These are phyloP conservation scores for Spisula solida DNA, from an alignment of 2,888 invertebrate genomes.

Conservation along the genomic window DNA sequence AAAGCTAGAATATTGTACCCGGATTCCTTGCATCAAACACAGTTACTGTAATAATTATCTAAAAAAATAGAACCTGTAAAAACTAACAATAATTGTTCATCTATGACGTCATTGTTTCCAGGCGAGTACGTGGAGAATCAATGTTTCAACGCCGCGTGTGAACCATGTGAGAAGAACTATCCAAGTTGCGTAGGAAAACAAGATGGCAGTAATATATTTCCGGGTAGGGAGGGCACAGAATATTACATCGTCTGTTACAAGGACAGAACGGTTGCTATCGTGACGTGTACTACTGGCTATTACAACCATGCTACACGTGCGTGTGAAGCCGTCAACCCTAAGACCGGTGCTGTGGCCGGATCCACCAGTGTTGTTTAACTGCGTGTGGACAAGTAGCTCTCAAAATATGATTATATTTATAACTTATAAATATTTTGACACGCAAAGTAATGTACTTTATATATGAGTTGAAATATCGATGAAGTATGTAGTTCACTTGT, in stretches of 20 bases:
- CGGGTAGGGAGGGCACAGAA: constrained; percentile 74
- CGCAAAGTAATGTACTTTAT: not conserved
- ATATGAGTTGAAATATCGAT: constrained; percentile 6
- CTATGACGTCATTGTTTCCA: constrained; percentile 51
- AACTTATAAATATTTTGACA: not conserved
- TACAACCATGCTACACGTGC: constrained; percentile 73
- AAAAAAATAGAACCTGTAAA: too few relatives aligned
- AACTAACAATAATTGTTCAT: not conserved
- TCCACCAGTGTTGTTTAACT: constrained; percentile 31
- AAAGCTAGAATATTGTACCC: too few relatives aligned
- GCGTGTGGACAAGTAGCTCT: not conserved
- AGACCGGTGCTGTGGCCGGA: constrained; percentile 54
- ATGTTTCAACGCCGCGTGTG: constrained; percentile 74
- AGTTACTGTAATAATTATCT: too few relatives aligned
- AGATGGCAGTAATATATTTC: constrained; percentile 79
- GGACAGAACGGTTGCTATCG: constrained; percentile 79
- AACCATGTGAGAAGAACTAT: constrained; percentile 76
- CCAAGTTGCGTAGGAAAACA: constrained; percentile 76
- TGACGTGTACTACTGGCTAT: constrained; percentile 74
- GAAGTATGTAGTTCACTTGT: not conserved
- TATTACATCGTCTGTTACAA: constrained; percentile 78
- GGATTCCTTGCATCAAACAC: too few relatives aligned
- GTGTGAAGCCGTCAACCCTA: constrained; percentile 63
- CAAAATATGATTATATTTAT: constrained; percentile 10
- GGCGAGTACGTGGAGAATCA: constrained; percentile 80